Conservation (phyloP, 2,797 vertebrate species). For the Rhincodon typus region DNA sequence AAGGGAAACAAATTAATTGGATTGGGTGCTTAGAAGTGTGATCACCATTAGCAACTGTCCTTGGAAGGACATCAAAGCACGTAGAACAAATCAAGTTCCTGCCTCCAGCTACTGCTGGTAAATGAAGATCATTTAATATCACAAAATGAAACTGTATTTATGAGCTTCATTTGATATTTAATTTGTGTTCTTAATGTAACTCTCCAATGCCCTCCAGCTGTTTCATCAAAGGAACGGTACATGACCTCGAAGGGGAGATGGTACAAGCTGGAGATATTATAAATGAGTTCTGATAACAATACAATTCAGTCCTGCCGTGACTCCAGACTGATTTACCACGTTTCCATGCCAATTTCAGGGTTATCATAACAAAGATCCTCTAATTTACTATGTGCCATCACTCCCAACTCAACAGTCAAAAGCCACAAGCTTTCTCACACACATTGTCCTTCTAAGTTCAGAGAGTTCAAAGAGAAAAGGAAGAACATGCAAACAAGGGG, state of each 20-base stretch:
- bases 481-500: not conserved
- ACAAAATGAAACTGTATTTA: not conserved
- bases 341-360: not conserved
- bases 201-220: not conserved
- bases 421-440: not conserved
- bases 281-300: not conserved
- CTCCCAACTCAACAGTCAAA: not conserved
- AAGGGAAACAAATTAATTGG: conserved; percentile 40
- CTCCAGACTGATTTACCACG: not conserved
- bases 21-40: not conserved
- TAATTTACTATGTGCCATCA: too few relatives aligned
- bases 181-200: conserved; percentile 9
- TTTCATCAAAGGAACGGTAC: not conserved
- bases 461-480: not conserved
- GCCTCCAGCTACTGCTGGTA: not conserved
- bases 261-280: not conserved
- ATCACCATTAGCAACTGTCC: not conserved
- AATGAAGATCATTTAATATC: conserved; percentile 6
- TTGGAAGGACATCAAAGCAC: not conserved
- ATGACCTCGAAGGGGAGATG: not conserved
- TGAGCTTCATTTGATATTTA: not conserved
- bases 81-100: not conserved
- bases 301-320: rapidly evolving
- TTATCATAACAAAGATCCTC: not conserved
- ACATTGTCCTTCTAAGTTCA: too few relatives aligned